Evolutionary conservation across 2,888 invertebrate species (phyloP).

Genomic region (Parnassius orleans): DNA sequence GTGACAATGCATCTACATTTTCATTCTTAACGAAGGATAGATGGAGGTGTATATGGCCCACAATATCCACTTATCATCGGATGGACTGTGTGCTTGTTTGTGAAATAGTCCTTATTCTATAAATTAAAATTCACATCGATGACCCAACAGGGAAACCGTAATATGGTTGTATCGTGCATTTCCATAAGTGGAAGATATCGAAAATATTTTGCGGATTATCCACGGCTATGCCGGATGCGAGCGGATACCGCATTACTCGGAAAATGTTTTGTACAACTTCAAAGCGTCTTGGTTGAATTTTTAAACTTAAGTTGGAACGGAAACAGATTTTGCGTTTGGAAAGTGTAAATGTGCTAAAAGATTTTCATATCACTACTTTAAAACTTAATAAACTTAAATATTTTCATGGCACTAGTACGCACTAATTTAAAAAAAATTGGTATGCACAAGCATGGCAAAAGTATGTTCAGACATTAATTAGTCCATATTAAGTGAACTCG

Average conservation of each 20-base stretch:
- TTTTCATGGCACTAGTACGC: neutral
- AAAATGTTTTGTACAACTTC: constrained; percentile 30
- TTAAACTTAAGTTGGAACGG: constrained; percentile 4
- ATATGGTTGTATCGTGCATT: constrained; percentile 5
- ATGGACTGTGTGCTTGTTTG: too few relatives aligned
- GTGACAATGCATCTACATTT: too few relatives aligned
- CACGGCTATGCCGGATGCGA: constrained; percentile 30
- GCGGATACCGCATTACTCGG: constrained; percentile 9
- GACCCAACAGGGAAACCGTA: neutral
- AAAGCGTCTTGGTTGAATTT: constrained; percentile 24
- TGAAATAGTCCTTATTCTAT: too few relatives aligned
- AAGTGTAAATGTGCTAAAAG: neutral
- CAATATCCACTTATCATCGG: too few relatives aligned
- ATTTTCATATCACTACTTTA: constrained; percentile 1
- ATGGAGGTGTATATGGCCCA: too few relatives aligned
- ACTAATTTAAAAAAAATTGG: too few relatives aligned
- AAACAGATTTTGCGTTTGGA: neutral
- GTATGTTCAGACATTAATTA: too few relatives aligned
- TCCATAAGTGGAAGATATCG: constrained; percentile 55
- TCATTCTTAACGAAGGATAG: too few relatives aligned
- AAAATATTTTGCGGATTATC: constrained; percentile 61
- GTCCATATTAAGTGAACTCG: too few relatives aligned
- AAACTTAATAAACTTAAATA: neutral
- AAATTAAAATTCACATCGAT: constrained; percentile 5
- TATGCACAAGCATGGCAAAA: too few relatives aligned